These are phyloP conservation scores for Pipa parva DNA, from an alignment of 2,113 vertebrate species.

Conservation along the genomic window DNA sequence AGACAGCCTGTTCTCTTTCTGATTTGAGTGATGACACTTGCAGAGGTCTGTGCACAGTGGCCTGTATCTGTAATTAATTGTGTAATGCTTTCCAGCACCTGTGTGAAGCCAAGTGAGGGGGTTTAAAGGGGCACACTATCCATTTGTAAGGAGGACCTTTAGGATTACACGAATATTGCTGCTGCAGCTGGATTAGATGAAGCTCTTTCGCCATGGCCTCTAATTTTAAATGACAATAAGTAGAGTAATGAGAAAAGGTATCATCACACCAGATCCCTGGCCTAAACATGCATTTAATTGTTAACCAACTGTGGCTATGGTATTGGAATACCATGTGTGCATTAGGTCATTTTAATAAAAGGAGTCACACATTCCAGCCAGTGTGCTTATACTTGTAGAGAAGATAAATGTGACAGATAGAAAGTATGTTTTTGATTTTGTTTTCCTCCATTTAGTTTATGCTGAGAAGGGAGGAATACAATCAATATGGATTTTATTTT, in stretches of 20 bases:
- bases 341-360: neutral
- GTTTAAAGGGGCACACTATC: constrained; percentile 29
- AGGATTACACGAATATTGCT: neutral
- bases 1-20: neutral
- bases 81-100: constrained; percentile 4
- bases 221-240: constrained; percentile 15
- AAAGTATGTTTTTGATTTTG: neutral
- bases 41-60: neutral
- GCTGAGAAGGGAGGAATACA: too few relatives aligned
- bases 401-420: neutral
- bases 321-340: neutral
- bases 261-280: constrained; percentile 4
- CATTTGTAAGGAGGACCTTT: constrained; percentile 1
- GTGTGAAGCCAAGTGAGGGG: constrained; percentile 9
- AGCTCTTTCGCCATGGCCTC: constrained; percentile 20
- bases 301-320: neutral
- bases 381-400: neutral
- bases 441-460: too few relatives aligned
- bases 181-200: constrained; percentile 39
- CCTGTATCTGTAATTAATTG: constrained; percentile 7
- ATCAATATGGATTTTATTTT: too few relatives aligned
- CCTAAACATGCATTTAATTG: constrained; percentile 13
- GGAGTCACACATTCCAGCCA: neutral
- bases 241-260: constrained; percentile 10
- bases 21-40: constrained; percentile 20